Conservation (phyloP, 1,140 invertebrate species). For the Leptinotarsa lineolata region DNA sequence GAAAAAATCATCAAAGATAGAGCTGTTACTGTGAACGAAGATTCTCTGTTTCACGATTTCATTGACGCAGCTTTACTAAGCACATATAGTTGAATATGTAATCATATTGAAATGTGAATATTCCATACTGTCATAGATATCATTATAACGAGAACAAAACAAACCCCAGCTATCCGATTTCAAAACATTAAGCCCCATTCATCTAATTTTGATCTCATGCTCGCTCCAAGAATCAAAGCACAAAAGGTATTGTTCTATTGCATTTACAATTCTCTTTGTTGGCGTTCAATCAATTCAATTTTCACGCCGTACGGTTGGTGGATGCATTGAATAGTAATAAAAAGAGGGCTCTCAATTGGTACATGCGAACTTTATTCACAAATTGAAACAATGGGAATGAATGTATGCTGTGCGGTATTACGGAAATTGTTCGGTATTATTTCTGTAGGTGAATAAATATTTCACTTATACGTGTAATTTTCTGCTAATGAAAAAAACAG, state of each 20-base stretch:
- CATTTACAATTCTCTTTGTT: neutral
- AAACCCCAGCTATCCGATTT: neutral
- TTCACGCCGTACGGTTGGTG: neutral
- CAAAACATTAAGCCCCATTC: neutral
- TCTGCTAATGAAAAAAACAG: too few species aligned
- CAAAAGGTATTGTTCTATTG: neutral
- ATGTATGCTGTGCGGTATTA: neutral
- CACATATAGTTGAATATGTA: neutral
- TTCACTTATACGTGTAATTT: too few species aligned
- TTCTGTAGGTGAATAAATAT: too few species aligned
- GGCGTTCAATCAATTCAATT: neutral
- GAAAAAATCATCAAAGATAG: too few species aligned
- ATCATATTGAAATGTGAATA: neutral
- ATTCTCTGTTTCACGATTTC: neutral
- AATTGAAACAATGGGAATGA: neutral
- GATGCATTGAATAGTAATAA: neutral
- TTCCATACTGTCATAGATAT: neutral
- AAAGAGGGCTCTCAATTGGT: neutral
- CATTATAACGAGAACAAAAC: neutral
- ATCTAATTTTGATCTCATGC: neutral
- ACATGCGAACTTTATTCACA: neutral
- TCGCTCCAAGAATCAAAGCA: neutral
- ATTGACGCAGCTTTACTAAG: neutral
- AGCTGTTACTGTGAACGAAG: too few species aligned
- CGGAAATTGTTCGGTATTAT: too few species aligned